Evolutionary conservation across 2,888 invertebrate species (phyloP).

Genomic region (Atrina japonica): DNA sequence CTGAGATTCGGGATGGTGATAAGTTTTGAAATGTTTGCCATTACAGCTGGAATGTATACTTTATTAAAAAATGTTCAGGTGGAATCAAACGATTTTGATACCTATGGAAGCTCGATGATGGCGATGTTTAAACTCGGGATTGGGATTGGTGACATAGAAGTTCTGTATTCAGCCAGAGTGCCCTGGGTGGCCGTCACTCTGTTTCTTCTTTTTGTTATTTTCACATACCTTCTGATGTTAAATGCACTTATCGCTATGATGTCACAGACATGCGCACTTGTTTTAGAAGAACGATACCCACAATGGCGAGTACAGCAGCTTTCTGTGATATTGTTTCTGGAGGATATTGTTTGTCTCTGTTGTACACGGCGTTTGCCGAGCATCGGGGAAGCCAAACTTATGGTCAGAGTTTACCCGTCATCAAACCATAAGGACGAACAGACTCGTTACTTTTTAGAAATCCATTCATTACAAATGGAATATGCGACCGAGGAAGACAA

Average conservation of each 20-base stretch:
- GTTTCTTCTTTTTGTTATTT: constrained; percentile 59
- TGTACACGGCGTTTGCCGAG: constrained; percentile 37
- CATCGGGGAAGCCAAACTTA: constrained; percentile 48
- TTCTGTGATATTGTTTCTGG: constrained; percentile 60
- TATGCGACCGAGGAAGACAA: constrained; percentile 60
- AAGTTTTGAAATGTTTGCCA: constrained; percentile 59
- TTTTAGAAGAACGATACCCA: constrained; percentile 59
- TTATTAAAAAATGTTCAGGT: constrained; percentile 51
- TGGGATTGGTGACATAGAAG: constrained; percentile 60
- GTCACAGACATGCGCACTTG: constrained; percentile 67
- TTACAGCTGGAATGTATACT: constrained; percentile 65
- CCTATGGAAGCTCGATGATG: constrained; percentile 56
- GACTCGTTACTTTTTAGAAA: constrained; percentile 56
- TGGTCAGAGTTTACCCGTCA: constrained; percentile 53
- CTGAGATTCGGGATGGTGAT: constrained; percentile 63
- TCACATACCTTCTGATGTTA: constrained; percentile 67
- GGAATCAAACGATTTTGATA: constrained; percentile 45
- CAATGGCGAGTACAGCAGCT: constrained; percentile 65
- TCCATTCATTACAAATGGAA: constrained; percentile 60
- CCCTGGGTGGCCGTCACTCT: constrained; percentile 63
- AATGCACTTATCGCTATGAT: constrained; percentile 73
- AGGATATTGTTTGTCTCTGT: constrained; percentile 52
- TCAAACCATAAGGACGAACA: constrained; percentile 48
- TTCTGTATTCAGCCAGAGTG: constrained; percentile 54
- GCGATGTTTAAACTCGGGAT: constrained; percentile 68